Percentiles rank a stretch among this genome's conserved stretches.
phyloP scores from a whole-genome alignment of 1,140 invertebrate genomes.

The Paracyclopina nana region DNA sequence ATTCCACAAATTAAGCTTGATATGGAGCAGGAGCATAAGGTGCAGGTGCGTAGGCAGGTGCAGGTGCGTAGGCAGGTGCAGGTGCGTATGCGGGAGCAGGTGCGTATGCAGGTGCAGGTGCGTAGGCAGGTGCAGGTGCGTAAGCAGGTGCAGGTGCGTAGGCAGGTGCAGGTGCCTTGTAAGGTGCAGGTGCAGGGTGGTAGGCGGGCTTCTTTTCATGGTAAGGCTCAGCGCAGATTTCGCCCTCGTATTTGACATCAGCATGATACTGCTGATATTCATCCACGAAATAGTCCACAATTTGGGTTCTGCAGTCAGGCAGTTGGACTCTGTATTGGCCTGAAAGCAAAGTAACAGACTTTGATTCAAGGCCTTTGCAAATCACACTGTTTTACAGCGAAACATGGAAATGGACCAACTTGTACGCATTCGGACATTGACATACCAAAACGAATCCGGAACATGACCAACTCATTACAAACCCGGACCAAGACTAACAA shows the following conservation, averaged over 20 bases:
- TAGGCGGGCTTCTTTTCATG: conserved; percentile 2
- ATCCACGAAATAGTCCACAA: conserved; percentile 16
- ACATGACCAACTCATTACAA: too few relatives aligned
- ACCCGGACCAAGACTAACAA: too few relatives aligned
- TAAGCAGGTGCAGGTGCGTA: conserved; percentile 7
- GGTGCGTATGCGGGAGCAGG: background rate
- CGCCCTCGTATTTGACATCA: conserved; percentile 17
- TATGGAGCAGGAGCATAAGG: conserved; percentile 3
- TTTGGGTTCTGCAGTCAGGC: conserved; percentile 16
- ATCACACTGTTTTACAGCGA: too few relatives aligned
- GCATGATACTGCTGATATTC: conserved; percentile 16
- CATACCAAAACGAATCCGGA: too few relatives aligned
- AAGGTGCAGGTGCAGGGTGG: conserved; percentile 1
- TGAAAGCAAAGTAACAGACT: conserved; percentile 10
- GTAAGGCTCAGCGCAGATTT: conserved; percentile 12
- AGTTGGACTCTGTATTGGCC: conserved; percentile 15
- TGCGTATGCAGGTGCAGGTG: background rate
- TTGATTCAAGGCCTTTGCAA: conserved; percentile 6
- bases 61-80: background rate
- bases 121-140: background rate
- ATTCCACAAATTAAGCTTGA: too few relatives aligned
- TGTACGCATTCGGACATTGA: too few relatives aligned
- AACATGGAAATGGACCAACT: too few relatives aligned
- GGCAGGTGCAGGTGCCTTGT: background rate
- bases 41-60: background rate